Conservation (phyloP, 2,113 vertebrate species). For the Tyrannus savana region DNA sequence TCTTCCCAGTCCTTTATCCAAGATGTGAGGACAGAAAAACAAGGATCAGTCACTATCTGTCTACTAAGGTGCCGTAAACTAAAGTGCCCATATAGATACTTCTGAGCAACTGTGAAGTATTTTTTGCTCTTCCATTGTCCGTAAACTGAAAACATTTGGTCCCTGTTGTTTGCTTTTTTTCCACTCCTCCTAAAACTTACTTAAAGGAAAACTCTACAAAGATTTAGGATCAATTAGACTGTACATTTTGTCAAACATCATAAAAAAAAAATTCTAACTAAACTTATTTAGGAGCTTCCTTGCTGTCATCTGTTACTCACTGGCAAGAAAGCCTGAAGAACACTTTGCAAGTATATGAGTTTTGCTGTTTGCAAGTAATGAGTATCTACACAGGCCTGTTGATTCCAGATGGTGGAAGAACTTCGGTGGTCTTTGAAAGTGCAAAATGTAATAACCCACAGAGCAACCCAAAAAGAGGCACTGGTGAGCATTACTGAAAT, state of each 20-base stretch:
- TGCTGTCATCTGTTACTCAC: not conserved
- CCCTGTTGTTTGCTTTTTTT: not conserved
- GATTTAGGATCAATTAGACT: not conserved
- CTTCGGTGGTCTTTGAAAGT: not conserved
- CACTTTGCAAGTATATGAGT: not conserved
- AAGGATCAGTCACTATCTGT: not conserved
- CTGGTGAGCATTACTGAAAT: not conserved
- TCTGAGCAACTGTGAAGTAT: not conserved
- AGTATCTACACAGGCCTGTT: not conserved
- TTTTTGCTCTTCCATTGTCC: not conserved
- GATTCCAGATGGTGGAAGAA: not conserved
- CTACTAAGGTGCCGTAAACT: not conserved
- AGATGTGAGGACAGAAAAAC: not conserved
- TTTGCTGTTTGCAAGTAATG: not conserved
- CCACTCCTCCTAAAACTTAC: not conserved
- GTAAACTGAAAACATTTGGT: not conserved
- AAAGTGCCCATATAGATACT: not conserved
- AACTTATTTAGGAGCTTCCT: not conserved
- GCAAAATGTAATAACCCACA: not conserved
- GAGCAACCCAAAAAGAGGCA: not conserved
- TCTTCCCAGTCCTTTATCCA: not conserved
- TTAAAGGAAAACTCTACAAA: not conserved
- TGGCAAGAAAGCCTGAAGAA: not conserved
- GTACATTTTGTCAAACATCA: not conserved
- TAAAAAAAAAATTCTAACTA: not conserved